Conservation (phyloP, 2,888 invertebrate species). For the Trichogramma dendrolimi region DNA sequence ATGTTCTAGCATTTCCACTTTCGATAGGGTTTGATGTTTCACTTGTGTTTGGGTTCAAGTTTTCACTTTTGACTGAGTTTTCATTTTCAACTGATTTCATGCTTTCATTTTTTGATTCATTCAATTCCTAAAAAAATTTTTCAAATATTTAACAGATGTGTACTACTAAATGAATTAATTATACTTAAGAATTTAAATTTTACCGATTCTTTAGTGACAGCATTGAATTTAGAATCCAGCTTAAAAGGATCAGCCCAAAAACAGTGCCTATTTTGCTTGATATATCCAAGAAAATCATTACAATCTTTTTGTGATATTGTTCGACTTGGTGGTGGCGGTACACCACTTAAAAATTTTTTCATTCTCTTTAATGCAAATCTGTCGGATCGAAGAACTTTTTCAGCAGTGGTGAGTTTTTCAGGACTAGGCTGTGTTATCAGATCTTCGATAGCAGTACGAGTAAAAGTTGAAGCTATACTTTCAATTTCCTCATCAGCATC, state of each 20-base stretch:
- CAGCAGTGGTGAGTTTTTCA: slow-evolving; percentile 35
- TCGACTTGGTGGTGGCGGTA: slow-evolving; percentile 72
- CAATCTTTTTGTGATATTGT: slow-evolving; percentile 66
- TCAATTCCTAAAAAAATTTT: slow-evolving; percentile 6
- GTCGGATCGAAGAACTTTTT: slow-evolving; percentile 46
- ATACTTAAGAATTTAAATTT: neutral
- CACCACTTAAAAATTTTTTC: slow-evolving; percentile 63
- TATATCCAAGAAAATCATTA: slow-evolving; percentile 61
- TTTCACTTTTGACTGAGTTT: neutral
- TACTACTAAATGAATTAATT: neutral
- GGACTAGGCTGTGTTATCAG: slow-evolving; percentile 25
- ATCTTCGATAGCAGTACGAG: slow-evolving; percentile 6
- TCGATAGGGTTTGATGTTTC: neutral
- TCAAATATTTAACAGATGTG: no score
- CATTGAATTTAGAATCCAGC: slow-evolving; percentile 16
- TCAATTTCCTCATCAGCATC: slow-evolving; percentile 40
- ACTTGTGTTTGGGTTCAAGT: neutral
- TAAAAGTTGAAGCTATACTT: slow-evolving; percentile 11
- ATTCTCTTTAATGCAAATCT: slow-evolving; percentile 50
- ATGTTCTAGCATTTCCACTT: no score
- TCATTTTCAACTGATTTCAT: neutral
- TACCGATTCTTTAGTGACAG: neutral
- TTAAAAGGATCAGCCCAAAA: slow-evolving; percentile 49
- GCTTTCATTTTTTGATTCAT: slow-evolving; percentile 8
- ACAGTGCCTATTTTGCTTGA: slow-evolving; percentile 56